Conservation (phyloP, 2,113 vertebrate genomes). For the Petaurus breviceps region DNA sequence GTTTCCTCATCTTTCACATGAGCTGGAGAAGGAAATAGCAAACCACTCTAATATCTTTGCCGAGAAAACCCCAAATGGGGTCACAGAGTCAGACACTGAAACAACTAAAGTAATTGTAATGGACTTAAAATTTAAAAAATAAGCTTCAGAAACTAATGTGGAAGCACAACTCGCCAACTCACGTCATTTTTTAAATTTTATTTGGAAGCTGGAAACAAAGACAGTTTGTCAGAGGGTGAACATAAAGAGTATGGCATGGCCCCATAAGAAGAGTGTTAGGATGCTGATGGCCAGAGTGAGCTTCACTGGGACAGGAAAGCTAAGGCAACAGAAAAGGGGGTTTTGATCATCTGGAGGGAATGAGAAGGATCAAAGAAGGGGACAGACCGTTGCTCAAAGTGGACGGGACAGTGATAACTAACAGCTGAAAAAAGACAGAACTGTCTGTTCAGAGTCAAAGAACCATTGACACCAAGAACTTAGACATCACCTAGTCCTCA, state of each 20-base stretch:
- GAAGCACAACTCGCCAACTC: not conserved
- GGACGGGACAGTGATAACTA: too few species aligned
- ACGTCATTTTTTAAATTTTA: not conserved
- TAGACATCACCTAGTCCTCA: not conserved
- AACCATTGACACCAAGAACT: not conserved
- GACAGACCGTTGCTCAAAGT: too few species aligned
- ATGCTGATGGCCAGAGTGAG: not conserved
- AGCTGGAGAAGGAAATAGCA: too few species aligned
- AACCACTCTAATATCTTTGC: too few species aligned
- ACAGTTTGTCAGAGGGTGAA: not conserved
- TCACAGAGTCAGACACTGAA: too few species aligned
- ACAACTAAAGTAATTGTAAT: too few species aligned
- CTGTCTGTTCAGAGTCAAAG: too few species aligned
- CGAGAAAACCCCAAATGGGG: too few species aligned
- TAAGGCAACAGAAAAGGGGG: not conserved
- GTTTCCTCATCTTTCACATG: too few species aligned
- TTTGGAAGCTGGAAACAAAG: not conserved
- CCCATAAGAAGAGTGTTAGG: not conserved
- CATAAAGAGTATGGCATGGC: not conserved
- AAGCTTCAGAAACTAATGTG: not conserved
- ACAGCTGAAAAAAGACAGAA: too few species aligned
- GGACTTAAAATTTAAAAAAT: not conserved
- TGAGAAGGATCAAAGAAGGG: too few species aligned
- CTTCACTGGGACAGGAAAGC: not conserved
- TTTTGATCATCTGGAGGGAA: too few species aligned